phyloP scores from a whole-genome alignment of 2,888 invertebrate genomes.

The Polydrusus cervinus region DNA sequence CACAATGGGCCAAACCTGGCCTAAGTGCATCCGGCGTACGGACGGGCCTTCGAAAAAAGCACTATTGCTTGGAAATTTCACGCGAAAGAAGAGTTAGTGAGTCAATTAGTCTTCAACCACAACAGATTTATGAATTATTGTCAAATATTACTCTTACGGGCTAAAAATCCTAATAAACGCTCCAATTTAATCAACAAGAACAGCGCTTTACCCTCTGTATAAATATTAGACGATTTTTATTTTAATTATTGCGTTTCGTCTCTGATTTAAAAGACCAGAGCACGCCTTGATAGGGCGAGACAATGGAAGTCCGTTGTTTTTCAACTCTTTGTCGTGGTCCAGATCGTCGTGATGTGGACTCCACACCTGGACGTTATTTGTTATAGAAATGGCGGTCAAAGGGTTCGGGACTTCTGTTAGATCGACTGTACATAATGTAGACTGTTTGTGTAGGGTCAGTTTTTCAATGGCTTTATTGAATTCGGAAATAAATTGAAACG shows the following conservation, averaged over 20 bases:
- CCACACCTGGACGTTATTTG: slow-evolving; percentile 60
- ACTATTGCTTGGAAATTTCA: too few species aligned
- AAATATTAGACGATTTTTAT: slow-evolving; percentile 17
- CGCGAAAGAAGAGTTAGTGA: too few species aligned
- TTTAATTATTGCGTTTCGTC: slow-evolving; percentile 33
- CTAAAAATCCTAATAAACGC: neutral
- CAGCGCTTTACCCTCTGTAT: slow-evolving; percentile 7
- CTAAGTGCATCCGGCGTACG: too few species aligned
- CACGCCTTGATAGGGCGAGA: slow-evolving; percentile 50
- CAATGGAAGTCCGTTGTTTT: slow-evolving; percentile 61
- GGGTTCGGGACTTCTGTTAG: slow-evolving; percentile 31
- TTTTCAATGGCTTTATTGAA: slow-evolving; percentile 23
- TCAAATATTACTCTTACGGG: too few species aligned
- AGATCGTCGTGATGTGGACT: slow-evolving; percentile 49
- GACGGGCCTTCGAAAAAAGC: too few species aligned
- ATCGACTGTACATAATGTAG: slow-evolving; percentile 51
- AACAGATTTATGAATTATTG: too few species aligned
- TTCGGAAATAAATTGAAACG: neutral
- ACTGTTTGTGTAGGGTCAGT: slow-evolving; percentile 38
- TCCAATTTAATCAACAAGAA: neutral
- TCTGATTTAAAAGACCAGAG: slow-evolving; percentile 36
- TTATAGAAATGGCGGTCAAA: slow-evolving; percentile 57
- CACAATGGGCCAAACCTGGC: too few species aligned
- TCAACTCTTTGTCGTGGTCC: slow-evolving; percentile 59
- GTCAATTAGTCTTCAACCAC: too few species aligned